These are phyloP conservation scores for Halcyon smyrnensis DNA, from an alignment of 2,797 vertebrate species.

Conservation along the genomic window DNA sequence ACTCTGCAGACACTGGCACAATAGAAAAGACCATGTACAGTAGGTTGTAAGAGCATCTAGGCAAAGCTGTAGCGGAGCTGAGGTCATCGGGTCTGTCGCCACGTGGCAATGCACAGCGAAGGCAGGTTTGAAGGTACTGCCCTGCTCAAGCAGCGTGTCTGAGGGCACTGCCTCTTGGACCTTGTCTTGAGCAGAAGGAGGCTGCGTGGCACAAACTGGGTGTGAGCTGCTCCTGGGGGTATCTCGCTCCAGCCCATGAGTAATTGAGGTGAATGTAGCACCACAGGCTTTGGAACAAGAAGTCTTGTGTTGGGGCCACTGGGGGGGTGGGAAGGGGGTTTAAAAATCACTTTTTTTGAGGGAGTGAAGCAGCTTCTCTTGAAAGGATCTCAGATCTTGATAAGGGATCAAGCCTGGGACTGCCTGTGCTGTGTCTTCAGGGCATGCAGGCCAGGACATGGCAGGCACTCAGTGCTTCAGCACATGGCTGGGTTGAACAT, in stretches of 20 bases:
- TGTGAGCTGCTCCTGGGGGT: neutral
- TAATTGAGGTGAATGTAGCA: accelerated
- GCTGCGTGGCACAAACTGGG: accelerated
- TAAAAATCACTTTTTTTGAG: neutral
- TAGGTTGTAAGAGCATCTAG: neutral
- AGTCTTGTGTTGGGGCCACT: neutral
- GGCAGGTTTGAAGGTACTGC: neutral
- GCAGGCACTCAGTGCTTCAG: neutral
- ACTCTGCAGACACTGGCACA: neutral
- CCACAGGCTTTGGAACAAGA: neutral
- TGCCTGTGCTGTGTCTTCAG: neutral
- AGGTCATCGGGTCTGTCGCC: neutral
- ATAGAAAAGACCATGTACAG: neutral
- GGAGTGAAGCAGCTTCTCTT: neutral
- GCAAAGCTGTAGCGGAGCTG: neutral
- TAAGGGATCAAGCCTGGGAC: neutral
- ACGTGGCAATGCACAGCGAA: accelerated
- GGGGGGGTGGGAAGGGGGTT: neutral
- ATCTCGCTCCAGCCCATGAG: accelerated
- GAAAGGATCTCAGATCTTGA: neutral
- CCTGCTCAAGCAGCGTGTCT: accelerated
- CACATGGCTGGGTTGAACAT: neutral
- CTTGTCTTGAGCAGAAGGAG: neutral
- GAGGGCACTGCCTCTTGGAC: neutral
- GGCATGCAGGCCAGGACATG: neutral